Base-by-base conservation (phyloP, 1,140 invertebrate genomes). In the Cyphomyrmex costatus region DNA sequence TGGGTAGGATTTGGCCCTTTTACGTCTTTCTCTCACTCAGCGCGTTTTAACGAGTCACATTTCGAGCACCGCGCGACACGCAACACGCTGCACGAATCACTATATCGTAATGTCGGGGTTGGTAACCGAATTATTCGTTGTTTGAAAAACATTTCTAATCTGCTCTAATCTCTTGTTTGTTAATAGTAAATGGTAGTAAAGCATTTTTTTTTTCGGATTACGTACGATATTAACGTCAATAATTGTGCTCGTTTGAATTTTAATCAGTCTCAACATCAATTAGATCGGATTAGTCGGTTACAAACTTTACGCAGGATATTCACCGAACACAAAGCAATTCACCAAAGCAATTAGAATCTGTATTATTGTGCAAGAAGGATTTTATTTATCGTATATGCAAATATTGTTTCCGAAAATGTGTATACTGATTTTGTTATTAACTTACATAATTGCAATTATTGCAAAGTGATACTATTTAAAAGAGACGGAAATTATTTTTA, bases 11-110 rank as follows among this genome's bases (percentile, higher is more conserved):
- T 70, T 70, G 65, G 65, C 30, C 36, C 36, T 56, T 74, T 73
- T 61, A 78, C 76, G 76, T 21, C n/a, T 56, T 19, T 85, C 21
- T 78, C 60, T 58, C 19, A 36, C 51, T 21, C 53, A 56, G n/a
- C 60, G 76, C 65, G 42, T 80, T 63, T 68, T 19, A 66, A 86
- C 76, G 87, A 86, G 88, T 80, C 88, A 60, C 79, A 63, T 61
- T 80, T 86, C 24, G 27, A 76, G 70, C 83, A 88, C 87, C 76
- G 77, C 88, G 83, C 36, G 49, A 30, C 88, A 89, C 87, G 88
- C 87, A 77, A 82, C 80, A 89, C 76, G 74, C 88, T 74, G 87
- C 88, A 86, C 83, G 27, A 46, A 65, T n/a, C 77, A 27, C 10
- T n/a, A 12, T 73, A 12, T 73, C 46, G 76, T 42, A 88, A 80